These are phyloP conservation scores for Camelus dromedarius DNA, from an alignment of 2,113 vertebrate species.

Conservation along the genomic window DNA sequence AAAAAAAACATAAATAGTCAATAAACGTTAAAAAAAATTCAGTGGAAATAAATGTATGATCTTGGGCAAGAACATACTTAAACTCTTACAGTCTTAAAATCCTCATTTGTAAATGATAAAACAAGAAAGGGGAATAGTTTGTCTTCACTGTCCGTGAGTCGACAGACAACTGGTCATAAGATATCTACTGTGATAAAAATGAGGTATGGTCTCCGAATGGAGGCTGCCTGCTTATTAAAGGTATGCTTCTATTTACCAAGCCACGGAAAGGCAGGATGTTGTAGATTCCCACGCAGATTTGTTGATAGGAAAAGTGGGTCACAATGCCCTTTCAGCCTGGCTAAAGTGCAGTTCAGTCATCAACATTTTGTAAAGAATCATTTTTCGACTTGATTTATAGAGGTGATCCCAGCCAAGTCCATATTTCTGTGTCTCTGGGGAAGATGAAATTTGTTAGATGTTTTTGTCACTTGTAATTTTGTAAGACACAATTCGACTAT, in stretches of 20 bases:
- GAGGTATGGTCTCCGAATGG: neutral
- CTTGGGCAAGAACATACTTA: conserved; percentile 2
- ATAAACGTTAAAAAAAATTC: neutral
- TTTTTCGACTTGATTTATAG: conserved; percentile 41
- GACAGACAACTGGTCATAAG: neutral
- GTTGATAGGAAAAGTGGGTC: neutral
- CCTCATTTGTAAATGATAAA: conserved; percentile 10
- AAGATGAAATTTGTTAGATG: conserved; percentile 54
- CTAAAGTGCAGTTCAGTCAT: neutral
- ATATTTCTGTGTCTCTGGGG: conserved; percentile 35
- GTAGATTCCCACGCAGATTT: neutral
- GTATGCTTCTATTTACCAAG: neutral
- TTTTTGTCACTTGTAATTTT: conserved; percentile 66
- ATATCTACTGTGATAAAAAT: neutral
- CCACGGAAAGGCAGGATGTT: neutral
- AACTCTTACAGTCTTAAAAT: neutral
- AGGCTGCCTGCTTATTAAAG: neutral
- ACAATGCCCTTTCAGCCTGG: neutral
- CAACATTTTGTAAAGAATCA: conserved; percentile 16
- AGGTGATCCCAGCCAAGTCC: conserved; percentile 32
- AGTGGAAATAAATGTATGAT: neutral
- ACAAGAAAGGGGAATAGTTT: neutral
- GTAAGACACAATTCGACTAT: conserved; percentile 35
- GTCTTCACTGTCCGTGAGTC: neutral
- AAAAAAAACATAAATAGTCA: conserved; percentile 41